Conservation (phyloP, 2,888 invertebrate species). For the Nomada hirtipes region DNA sequence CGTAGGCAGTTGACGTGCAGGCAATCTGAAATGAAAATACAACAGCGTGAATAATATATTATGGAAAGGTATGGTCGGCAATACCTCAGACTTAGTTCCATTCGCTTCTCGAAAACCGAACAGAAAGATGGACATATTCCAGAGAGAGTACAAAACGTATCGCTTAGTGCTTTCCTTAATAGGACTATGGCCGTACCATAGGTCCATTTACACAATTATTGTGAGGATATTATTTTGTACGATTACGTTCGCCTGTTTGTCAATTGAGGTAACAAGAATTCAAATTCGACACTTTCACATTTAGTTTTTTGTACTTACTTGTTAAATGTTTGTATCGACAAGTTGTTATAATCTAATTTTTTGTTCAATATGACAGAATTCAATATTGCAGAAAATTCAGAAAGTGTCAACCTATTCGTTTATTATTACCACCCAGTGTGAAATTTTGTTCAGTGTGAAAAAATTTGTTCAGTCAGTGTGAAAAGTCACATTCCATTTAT, state of each 20-base stretch:
- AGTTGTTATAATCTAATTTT: background rate
- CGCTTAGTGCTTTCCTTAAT: background rate
- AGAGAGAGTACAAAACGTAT: constrained; percentile 7
- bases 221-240: background rate
- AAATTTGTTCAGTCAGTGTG: too few species aligned
- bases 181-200: constrained; percentile 39
- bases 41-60: background rate
- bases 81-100: background rate
- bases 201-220: background rate
- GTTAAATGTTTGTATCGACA: background rate
- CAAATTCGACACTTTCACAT: too few species aligned
- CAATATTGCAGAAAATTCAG: too few species aligned
- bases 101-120: background rate
- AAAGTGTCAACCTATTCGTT: too few species aligned
- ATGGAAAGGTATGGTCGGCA: background rate
- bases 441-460: too few species aligned
- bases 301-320: background rate
- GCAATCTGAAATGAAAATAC: background rate
- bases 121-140: constrained; percentile 8
- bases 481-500: background rate
- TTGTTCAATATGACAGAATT: background rate
- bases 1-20: background rate
- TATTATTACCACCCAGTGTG: too few species aligned
- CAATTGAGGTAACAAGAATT: constrained; percentile 6
- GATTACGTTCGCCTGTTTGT: background rate